Evolutionary conservation across 2,888 invertebrate genomes (phyloP), one percentile per base, ranked within the genome.

Genomic region (Meandrusa payeni): DNA sequence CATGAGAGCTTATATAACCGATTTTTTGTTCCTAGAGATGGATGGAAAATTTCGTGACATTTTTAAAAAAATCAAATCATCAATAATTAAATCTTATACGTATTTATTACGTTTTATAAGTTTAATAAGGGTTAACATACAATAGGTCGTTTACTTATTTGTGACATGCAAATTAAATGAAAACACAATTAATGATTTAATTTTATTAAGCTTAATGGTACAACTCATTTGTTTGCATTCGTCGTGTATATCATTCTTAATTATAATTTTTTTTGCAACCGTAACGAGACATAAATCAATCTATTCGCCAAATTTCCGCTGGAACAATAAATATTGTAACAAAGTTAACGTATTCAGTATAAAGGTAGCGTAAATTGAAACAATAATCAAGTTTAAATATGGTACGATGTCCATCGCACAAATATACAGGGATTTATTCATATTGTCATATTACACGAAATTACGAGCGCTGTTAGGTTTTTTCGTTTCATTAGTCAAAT

Each of bases 361-460:
- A n/a, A n/a, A n/a, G n/a, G n/a, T n/a, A n/a, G n/a, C n/a, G n/a
- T n/a, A n/a, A 29, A 39, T 39, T 39, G 23, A 31, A 31, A 39
- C 31, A 22, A 31, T 39, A 31, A 39, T 31, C 31, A 24, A 31
- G 22, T 39, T 39, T 24, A 39, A 15, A 31, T 15, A 31, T 11
- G 15, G n/a, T n/a, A n/a, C 9, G 27, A 12, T 17, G 12, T 26
- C 15, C 11, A n/a, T 17, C 5, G 10, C 2, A 23, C 23, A 23
- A 17, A 40, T 31, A 29, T 11, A 10, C 15, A n/a, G 6, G 10
- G 10, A 40, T 40, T 24, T 11, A 19, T 37, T 27, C 11, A 23
- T 23, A 15, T 7, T 22, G 5, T 39, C 2, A 1, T 13, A 23
- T 39, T 28, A 39, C 6, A 0, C 15, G 9, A 29, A 36, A 17